Base-by-base conservation (phyloP, 2,888 invertebrate species). In the Cephus pulcher region DNA sequence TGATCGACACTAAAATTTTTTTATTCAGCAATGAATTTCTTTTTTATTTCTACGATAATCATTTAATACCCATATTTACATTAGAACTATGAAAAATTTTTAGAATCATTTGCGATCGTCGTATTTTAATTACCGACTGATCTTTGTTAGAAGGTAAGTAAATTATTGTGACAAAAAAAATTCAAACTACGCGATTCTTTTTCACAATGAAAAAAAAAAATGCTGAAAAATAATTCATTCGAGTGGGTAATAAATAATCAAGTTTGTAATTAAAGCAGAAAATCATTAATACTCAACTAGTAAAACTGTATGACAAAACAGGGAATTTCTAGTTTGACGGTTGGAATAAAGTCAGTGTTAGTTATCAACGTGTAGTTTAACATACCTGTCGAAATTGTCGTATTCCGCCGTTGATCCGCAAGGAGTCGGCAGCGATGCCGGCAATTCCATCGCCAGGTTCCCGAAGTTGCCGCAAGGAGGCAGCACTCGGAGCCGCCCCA, bases 371-470 rank as follows among this genome's bases (percentile, higher is more conserved):
- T 69, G 40, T 4, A 4, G 15, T 4, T 56, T 9, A 56, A 15
- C 40, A 90, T 94, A 97, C 97, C 96, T 98, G 98, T 93, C 97
- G 97, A 93, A 98, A 98, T 91, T 97, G 98, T 87, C 98, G 95
- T 94, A 98, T 97, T 89, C 98, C 98, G 83, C 98, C 99, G 93
- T 98, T 98, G 93, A 98, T 97, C 89, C 98, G 94, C 87, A 98
- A 94, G 79, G 98, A 98, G 93, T 98, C 98, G 76, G 98, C 98
- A 34, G 98, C 98, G 88, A 99, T 98, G 90, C 97, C 97, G 75
- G 98, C 98, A 83, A 98, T 97, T 84, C 97, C 97, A 90, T 97
- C 97, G 82, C 95, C 95, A 74, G 95, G 95, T 93, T 96, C 96
- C 85, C 96, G 94, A 78, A 97, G 93, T 91, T 97, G 97, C 89